Evolutionary conservation across 1,140 invertebrate species (phyloP), one percentile per base, ranked within the genome.

Genomic region (Sarcophaga peregrina): DNA sequence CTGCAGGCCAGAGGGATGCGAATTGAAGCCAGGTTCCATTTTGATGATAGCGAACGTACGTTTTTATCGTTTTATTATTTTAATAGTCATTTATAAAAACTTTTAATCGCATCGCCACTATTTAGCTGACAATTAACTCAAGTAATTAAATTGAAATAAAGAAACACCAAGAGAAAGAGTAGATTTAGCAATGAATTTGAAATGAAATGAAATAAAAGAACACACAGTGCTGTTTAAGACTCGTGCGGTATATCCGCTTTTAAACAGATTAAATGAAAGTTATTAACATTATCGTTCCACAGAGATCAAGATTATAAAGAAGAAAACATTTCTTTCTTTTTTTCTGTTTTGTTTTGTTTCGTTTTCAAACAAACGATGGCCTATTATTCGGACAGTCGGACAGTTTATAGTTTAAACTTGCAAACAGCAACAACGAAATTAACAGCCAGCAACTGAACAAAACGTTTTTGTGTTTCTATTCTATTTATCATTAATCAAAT

Each of bases 401-500:
- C 58, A 2, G 25, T 1, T 1, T 37, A 37, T 37, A 37, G 25
- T 37, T 37, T 37, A 37, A 37, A 4, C 25, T 37, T 37, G 25
- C 1, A 37, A 37, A 37, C 25, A 37, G 25, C 25, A 37, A 37
- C 25, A 58, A 58, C 15, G 10, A 58, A 58, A 58, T 58, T 58
- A 58, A 58, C 54, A 58, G 54, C 54, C 10, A 58, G 5, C 13
- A 58, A n/a, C 25, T 37, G 25, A 37, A 37, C 25, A 37, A 37
- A 37, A 37, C 25, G 25, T 37, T 58, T 58, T 58, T 58, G 54
- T 58, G 54, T 13, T 68, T 68, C 62, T 20, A n/a, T 68, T 68
- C 62, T 68, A 68, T 25, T 68, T 68, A 68, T 68, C 62, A 68
- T 68, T 68, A 68, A 68, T 68, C 62, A 68, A 68, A 68, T 68